Conservation (phyloP, 2,888 invertebrate species). For the Clusia tigrina region DNA sequence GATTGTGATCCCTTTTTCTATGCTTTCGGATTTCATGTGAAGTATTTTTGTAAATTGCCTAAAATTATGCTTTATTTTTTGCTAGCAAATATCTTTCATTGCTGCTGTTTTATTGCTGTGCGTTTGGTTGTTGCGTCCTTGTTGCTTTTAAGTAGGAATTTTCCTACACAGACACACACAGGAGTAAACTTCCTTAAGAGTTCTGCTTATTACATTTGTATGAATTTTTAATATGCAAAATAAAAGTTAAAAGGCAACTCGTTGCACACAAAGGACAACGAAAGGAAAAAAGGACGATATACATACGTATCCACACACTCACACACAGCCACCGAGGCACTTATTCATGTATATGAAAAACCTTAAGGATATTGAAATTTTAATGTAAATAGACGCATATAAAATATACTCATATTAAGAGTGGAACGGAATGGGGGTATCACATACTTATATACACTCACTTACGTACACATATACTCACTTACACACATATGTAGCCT, state of each 20-base stretch:
- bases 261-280: no score
- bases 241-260: slow-evolving; percentile 21
- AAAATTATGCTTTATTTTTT: slow-evolving; percentile 5
- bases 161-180: no score
- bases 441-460: no score
- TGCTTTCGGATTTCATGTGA: neutral
- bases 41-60: slow-evolving; percentile 2
- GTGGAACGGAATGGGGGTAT: no score
- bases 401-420: no score
- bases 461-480: no score
- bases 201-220: slow-evolving; percentile 53
- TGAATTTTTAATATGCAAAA: slow-evolving; percentile 52
- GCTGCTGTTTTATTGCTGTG: neutral
- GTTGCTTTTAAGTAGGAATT: neutral
- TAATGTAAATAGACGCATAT: slow-evolving; percentile 49
- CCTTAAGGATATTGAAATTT: slow-evolving; percentile 54
- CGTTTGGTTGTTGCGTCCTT: neutral
- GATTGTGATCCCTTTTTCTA: neutral
- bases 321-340: neutral
- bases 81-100: neutral
- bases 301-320: neutral
- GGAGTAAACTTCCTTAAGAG: slow-evolving; percentile 48
- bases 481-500: no score
- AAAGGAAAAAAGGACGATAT: neutral
- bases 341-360: slow-evolving; percentile 44